Percentiles rank a stretch among this genome's conserved stretches.
These are phyloP conservation scores for Rallus limicola DNA, from an alignment of 2,113 vertebrate genomes.

Conservation along the genomic window DNA sequence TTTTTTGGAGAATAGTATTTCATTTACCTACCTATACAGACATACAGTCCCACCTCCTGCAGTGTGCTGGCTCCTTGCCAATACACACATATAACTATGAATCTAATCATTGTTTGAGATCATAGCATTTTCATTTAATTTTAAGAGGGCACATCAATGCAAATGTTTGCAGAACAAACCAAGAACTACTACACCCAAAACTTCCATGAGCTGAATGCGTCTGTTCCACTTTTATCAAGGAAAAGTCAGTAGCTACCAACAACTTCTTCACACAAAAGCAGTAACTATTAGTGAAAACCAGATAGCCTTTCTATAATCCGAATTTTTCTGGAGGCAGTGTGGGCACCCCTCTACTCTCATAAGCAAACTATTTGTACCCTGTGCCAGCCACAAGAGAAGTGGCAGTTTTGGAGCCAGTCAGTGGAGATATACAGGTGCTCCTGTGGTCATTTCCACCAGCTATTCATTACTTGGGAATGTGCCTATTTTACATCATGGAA, in stretches of 20 bases:
- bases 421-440: not conserved
- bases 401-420: not conserved
- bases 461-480: not conserved
- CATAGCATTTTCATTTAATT: not conserved
- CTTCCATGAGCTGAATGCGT: not conserved
- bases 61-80: not conserved
- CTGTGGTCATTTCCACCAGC: not conserved
- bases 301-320: not conserved
- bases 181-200: not conserved
- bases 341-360: not conserved
- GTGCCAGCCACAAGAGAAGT: not conserved
- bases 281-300: not conserved
- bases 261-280: not conserved
- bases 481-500: not conserved
- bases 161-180: not conserved
- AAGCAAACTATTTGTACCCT: not conserved
- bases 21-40: not conserved
- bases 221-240: not conserved
- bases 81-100: accelerated
- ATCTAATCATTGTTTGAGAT: not conserved
- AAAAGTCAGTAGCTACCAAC: not conserved
- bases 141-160: not conserved
- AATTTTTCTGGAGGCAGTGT: not conserved
- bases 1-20: not conserved
- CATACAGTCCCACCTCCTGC: not conserved